phyloP scores from a whole-genome alignment of 2,888 invertebrate species.

The Leptinotarsa tumamoca region DNA sequence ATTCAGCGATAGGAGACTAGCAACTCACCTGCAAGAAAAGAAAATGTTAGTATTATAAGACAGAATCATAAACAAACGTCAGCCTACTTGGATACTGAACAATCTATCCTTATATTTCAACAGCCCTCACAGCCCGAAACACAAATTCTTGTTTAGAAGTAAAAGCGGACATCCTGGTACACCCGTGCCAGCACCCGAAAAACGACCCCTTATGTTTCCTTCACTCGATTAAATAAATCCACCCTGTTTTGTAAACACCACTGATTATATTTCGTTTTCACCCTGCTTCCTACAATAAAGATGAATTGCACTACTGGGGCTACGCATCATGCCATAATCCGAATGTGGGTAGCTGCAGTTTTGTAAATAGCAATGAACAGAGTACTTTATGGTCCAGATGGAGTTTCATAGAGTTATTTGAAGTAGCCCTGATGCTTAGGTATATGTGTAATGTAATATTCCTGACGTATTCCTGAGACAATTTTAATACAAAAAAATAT shows the following conservation, averaged over 20 bases:
- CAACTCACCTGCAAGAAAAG: conserved; percentile 22
- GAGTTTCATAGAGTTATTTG: too few species aligned
- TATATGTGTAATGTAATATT: too few species aligned
- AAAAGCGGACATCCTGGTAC: neutral
- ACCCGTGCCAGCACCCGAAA: conserved; percentile 11
- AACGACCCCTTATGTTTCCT: conserved; percentile 24
- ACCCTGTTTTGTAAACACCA: conserved; percentile 37
- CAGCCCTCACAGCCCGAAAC: conserved; percentile 13
- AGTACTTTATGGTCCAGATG: neutral
- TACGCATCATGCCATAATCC: neutral
- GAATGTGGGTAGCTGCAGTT: neutral
- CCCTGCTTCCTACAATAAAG: conserved; percentile 31
- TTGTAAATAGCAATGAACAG: neutral
- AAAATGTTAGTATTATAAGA: neutral
- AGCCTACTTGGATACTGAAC: neutral
- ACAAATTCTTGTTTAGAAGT: conserved; percentile 16
- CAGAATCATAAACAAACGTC: conserved; percentile 3
- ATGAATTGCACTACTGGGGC: conserved; percentile 7
- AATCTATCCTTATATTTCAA: conserved; percentile 22
- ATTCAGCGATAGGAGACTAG: neutral
- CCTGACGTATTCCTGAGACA: too few species aligned
- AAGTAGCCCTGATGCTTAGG: too few species aligned
- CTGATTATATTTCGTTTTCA: conserved; percentile 32
- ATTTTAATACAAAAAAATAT: too few species aligned
- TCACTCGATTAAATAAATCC: conserved; percentile 33